phyloP scores from a whole-genome alignment of 2,888 invertebrate genomes.

The Lithophane leautieri region DNA sequence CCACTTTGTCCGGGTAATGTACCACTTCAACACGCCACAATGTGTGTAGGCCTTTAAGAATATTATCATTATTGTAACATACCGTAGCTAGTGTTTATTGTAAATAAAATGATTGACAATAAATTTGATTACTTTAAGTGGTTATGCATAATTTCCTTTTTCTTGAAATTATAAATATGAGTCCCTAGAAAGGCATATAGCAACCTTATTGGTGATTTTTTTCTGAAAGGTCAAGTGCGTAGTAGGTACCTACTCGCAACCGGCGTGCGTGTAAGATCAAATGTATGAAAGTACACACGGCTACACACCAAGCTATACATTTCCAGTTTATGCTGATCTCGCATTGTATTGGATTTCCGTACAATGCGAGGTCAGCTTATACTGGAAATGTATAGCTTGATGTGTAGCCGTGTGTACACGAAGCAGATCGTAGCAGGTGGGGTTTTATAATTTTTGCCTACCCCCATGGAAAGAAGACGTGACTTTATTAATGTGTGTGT shows the following conservation, averaged over 20 bases:
- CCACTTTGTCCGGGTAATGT: constrained; percentile 36
- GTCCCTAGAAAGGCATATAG: background rate
- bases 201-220: background rate
- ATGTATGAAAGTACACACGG: too few relatives aligned
- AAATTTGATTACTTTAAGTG: constrained; percentile 85
- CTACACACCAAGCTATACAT: too few relatives aligned
- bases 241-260: background rate
- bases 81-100: constrained; percentile 84
- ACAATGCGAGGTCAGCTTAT: too few relatives aligned
- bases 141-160: constrained; percentile 68
- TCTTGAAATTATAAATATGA: background rate
- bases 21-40: constrained; percentile 35
- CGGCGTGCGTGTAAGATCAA: background rate
- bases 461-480: background rate
- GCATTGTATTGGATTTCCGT: too few relatives aligned
- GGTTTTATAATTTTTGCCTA: background rate
- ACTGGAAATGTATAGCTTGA: too few relatives aligned
- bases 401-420: too few relatives aligned
- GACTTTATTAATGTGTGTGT: background rate
- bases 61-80: constrained; percentile 76
- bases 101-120: constrained; percentile 90
- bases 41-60: constrained; percentile 62
- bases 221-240: background rate
- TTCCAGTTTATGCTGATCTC: too few relatives aligned
- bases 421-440: background rate